A percentile compares a stretch with the other conserved stretches of the same genome.
Conservation (phyloP, 2,888 invertebrate genomes). For the Rhodophaea formosa region DNA sequence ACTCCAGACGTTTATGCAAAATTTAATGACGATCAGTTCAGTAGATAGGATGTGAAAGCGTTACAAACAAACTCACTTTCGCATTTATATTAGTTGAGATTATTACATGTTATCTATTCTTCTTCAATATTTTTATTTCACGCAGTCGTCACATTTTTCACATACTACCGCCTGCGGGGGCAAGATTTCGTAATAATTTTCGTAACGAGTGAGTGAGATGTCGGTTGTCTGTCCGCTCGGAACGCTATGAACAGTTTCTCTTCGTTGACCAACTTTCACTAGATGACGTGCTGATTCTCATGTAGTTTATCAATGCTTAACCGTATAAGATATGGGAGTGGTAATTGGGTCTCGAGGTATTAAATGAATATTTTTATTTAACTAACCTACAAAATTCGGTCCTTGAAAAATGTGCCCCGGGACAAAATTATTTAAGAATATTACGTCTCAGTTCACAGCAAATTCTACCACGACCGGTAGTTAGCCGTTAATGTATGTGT, state of each 20-base stretch:
- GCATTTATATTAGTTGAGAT: too few species aligned
- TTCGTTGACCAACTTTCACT: slow-evolving; percentile 28
- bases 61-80: too few species aligned
- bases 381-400: not conserved
- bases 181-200: slow-evolving; percentile 15
- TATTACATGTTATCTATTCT: too few species aligned
- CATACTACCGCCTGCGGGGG: not conserved
- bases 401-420: too few species aligned
- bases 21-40: too few species aligned
- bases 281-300: slow-evolving; percentile 24
- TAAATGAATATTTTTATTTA: not conserved
- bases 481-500: too few species aligned
- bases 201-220: not conserved
- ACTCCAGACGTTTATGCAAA: too few species aligned
- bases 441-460: too few species aligned
- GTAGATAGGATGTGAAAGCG: too few species aligned
- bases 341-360: not conserved
- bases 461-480: too few species aligned
- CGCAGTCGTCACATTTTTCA: not conserved
- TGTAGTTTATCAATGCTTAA: slow-evolving; percentile 3
- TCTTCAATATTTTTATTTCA: not conserved
- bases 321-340: not conserved
- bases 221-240: not conserved
- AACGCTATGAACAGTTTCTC: slow-evolving; percentile 24
- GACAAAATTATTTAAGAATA: too few species aligned